Base-by-base conservation (phyloP, 2,113 vertebrate species). In the Globicephala melas region DNA sequence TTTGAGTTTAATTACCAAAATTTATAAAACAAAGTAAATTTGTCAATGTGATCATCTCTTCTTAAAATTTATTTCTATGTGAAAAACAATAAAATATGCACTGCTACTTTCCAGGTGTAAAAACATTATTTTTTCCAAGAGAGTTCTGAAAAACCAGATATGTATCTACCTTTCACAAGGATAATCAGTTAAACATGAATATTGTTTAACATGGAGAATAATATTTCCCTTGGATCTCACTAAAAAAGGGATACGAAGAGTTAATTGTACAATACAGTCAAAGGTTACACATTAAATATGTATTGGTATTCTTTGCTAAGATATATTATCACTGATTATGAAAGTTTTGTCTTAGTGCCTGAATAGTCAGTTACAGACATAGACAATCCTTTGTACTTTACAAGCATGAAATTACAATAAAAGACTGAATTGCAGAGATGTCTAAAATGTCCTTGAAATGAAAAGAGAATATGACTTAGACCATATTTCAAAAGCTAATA, bases 361-460 rank as follows among this genome's bases (percentile, higher is more conserved):
- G 81, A 98, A 97, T 96, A 98, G 77, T 74, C 79, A 96, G 96
- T 98, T 98, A 98, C 97, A 98, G 97, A 97, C 88, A 97, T 23
- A 97, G 91, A 60, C 28, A 98, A 97, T 97, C 60, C 55, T 98
- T 98, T 98, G 62, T 96, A 88, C 60, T 95, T 98, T 96, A 79
- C 31, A 82, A 95, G 96, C 85, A 98, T 97, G 86, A 98, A 98
- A 98, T 98, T 97, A 96, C 84, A 97, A 97, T 97, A 93, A 97
- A 98, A 98, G n/a, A 47, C 65, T 96, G 74, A 98, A 31, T 93
- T 86, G 89, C 91, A 97, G 28, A 96, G 80, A 96, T 95, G 62
- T 97, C 92, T 97, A 98, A 98, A 98, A 98, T 90, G 96, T 92
- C 98, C 97, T 98, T 98, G 97, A 98, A 98, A 97, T 93, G n/a